Percentiles rank a stretch among this genome's conserved stretches.
phyloP scores from a whole-genome alignment of 2,797 vertebrate species.

The Ctenochaetus hawaiiensis region DNA sequence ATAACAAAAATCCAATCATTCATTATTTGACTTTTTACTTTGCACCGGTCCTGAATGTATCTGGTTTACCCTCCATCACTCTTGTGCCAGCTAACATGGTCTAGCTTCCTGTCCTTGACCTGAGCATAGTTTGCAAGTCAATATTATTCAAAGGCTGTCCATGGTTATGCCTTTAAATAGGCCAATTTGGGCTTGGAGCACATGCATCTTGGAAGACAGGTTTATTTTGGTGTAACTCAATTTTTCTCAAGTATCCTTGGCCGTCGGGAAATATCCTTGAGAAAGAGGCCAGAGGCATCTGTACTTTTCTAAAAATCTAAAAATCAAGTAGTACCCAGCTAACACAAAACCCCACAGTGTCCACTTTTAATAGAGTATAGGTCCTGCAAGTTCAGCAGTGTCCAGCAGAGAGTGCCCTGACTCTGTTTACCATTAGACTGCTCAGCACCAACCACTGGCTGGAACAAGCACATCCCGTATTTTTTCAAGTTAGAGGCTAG shows the following conservation, averaged over 20 bases:
- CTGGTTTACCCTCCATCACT: constrained; percentile 76
- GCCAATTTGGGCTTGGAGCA: constrained; percentile 86
- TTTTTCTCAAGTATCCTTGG: constrained; percentile 90
- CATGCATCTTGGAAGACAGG: constrained; percentile 91
- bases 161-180: constrained; percentile 88
- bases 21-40: constrained; percentile 58
- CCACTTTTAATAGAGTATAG: constrained; percentile 6
- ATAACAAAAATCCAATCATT: constrained; percentile 36
- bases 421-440: constrained; percentile 44
- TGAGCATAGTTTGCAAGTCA: constrained; percentile 84
- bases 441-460: constrained; percentile 22
- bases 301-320: constrained; percentile 82
- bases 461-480: constrained; percentile 7
- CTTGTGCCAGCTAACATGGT: constrained; percentile 68
- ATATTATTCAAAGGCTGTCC: constrained; percentile 87
- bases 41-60: constrained; percentile 54
- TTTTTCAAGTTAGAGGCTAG: constrained; percentile 11
- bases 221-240: constrained; percentile 89
- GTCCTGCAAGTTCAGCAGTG: constrained; percentile 53
- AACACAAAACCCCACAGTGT: constrained; percentile 16
- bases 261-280: constrained; percentile 86
- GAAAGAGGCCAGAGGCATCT: constrained; percentile 83
- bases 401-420: constrained; percentile 79
- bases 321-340: constrained; percentile 58
- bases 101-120: constrained; percentile 81